Percentiles rank a stretch among this genome's conserved stretches.
These are phyloP conservation scores for Plestiodon gilberti DNA, from an alignment of 2,113 vertebrate genomes.

Conservation along the genomic window DNA sequence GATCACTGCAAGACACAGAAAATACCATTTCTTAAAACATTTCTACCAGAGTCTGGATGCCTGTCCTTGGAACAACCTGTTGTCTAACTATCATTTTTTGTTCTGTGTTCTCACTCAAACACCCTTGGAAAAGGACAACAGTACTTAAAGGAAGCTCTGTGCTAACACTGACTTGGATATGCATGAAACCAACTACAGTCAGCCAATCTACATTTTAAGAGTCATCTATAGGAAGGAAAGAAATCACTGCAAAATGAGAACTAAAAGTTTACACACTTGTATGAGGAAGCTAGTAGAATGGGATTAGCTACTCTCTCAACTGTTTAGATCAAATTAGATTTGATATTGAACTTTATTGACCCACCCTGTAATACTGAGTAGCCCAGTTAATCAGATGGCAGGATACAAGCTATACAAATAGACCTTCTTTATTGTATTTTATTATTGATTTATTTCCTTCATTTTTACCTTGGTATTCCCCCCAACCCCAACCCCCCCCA, in stretches of 20 bases:
- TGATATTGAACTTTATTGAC: not conserved
- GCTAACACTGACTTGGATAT: not conserved
- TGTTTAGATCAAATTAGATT: conserved; percentile 17
- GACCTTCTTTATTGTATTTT: not conserved
- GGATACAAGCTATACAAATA: not conserved
- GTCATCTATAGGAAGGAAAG: conserved; percentile 18
- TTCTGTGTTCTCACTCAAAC: not conserved
- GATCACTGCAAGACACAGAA: not conserved
- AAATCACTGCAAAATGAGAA: not conserved
- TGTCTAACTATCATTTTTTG: not conserved
- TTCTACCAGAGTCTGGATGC: not conserved
- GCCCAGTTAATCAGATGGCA: not conserved
- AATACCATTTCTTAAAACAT: conserved; percentile 17
- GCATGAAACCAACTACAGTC: not conserved
- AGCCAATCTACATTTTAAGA: not conserved
- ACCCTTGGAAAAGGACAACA: conserved; percentile 1
- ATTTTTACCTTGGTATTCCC: not conserved
- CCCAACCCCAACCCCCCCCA: too few species aligned
- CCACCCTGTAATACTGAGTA: not conserved
- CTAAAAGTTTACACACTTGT: not conserved
- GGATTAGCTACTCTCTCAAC: not conserved
- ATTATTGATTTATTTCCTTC: not conserved
- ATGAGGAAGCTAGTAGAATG: not conserved
- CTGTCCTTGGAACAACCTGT: not conserved
- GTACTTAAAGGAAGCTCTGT: not conserved